A percentile compares a stretch with the other conserved stretches of the same genome.
Conservation (phyloP, 2,113 vertebrate species). For the mouse (Mus musculus) region GRCm39 chr13:80624001-80624500, state of each 20-base stretch:
- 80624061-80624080: background rate
- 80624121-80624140: background rate
- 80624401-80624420: background rate
- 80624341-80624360: background rate
- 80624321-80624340: background rate
- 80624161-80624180: background rate
- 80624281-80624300: background rate
- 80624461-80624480: background rate
- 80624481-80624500: background rate
- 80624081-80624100: background rate
- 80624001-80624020: background rate
- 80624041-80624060: background rate
- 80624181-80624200: too few species aligned
- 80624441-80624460: background rate
- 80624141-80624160: background rate
- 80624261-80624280: background rate
- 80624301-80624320: background rate
- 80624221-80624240: background rate
- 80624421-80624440: background rate
- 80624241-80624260: background rate
- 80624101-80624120: background rate
- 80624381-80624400: background rate
- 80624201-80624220: background rate
- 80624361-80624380: background rate
- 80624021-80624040: background rate